phyloP scores from a whole-genome alignment of 1,140 invertebrate species.

The Sinonovacula constricta region DNA sequence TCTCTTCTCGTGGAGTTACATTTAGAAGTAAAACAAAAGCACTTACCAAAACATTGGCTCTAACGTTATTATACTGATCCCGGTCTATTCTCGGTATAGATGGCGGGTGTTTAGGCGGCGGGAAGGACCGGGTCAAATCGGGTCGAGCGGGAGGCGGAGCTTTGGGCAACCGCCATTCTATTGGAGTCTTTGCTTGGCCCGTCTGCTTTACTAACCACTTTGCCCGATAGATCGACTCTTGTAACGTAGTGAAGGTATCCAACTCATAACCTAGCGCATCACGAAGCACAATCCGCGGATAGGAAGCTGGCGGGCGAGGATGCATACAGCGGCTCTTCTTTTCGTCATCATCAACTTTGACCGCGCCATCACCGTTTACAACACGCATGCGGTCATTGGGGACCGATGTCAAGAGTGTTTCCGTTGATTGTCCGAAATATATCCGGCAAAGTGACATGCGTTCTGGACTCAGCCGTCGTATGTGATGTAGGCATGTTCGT shows the following conservation, averaged over 20 bases:
- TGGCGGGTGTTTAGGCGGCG: too few species aligned
- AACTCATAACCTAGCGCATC: conserved; percentile 61
- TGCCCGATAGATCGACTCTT: conserved; percentile 72
- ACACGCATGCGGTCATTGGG: conserved; percentile 26
- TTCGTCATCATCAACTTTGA: background rate
- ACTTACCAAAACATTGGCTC: too few species aligned
- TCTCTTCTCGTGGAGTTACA: too few species aligned
- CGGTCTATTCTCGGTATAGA: too few species aligned
- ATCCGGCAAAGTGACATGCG: conserved; percentile 32
- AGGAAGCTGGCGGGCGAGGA: background rate
- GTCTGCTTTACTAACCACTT: conserved; percentile 62
- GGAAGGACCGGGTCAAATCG: conserved; percentile 65
- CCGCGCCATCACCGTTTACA: background rate
- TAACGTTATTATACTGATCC: too few species aligned
- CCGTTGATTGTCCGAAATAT: conserved; percentile 46
- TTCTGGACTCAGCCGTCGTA: background rate
- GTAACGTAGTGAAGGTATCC: conserved; percentile 70
- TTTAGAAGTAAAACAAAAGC: too few species aligned
- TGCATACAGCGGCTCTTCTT: background rate
- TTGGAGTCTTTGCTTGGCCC: conserved; percentile 54
- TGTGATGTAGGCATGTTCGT: conserved; percentile 30
- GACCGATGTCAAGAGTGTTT: conserved; percentile 30
- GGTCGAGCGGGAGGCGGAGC: conserved; percentile 68
- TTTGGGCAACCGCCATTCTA: conserved; percentile 72
- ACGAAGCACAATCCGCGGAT: conserved; percentile 62